These are phyloP conservation scores for Anodontia alba DNA, from an alignment of 2,888 invertebrate species.

Conservation along the genomic window DNA sequence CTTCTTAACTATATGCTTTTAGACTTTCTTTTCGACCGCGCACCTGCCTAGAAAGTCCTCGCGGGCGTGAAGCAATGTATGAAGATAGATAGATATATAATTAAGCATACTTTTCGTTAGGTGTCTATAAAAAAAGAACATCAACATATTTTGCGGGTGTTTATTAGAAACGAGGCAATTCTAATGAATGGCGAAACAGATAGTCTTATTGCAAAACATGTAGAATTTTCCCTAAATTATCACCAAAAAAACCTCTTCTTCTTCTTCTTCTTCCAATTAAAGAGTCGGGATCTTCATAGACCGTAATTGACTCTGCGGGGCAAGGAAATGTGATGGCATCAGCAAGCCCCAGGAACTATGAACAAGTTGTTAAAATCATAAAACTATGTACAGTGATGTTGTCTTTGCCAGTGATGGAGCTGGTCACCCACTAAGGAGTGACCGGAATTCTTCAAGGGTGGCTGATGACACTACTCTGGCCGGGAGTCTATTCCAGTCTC, in stretches of 20 bases:
- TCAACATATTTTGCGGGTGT: no score
- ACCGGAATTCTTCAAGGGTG: constrained; percentile 29
- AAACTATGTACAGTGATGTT: not conserved
- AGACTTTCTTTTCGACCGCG: no score
- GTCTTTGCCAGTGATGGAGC: not conserved
- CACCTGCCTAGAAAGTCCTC: no score
- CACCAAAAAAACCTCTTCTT: no score
- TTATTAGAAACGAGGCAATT: not conserved
- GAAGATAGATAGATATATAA: no score
- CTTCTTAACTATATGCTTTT: no score
- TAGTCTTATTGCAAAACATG: no score
- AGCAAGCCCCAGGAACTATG: not conserved
- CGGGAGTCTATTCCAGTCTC: constrained; percentile 35
- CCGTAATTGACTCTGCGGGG: constrained; percentile 5
- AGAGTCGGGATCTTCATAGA: constrained; percentile 19
- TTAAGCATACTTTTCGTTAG: no score
- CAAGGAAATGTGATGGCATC: constrained; percentile 3
- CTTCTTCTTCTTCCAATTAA: constrained; percentile 10
- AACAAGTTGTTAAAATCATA: constrained; percentile 4
- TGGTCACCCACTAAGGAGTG: not conserved
- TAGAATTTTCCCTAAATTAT: no score
- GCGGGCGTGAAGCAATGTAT: no score
- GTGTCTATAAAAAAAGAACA: not conserved
- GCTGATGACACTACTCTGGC: not conserved
- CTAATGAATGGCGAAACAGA: no score